Conservation (phyloP, 1,140 invertebrate species). For the Holotrichia oblita region DNA sequence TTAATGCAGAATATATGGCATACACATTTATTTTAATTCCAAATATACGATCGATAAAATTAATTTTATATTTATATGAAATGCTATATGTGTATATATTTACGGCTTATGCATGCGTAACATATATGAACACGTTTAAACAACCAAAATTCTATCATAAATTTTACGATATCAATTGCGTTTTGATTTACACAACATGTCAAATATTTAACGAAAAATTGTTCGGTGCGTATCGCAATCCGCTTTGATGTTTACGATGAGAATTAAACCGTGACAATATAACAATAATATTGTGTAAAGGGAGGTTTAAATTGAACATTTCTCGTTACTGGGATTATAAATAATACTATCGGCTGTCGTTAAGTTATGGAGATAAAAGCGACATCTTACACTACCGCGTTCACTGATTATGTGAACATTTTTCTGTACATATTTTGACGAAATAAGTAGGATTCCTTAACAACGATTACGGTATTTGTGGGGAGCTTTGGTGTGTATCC, state of each 20-base stretch:
- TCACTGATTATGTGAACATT: background rate
- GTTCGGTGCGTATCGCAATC: background rate
- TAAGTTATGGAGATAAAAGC: background rate
- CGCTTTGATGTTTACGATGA: background rate
- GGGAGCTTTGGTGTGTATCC: background rate
- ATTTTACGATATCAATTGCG: conserved; percentile 1
- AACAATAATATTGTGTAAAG: conserved; percentile 18
- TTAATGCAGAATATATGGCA: background rate
- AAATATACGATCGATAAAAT: conserved; percentile 4
- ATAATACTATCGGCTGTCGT: conserved; percentile 8
- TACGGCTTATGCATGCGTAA: background rate
- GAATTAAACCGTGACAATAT: conserved; percentile 13
- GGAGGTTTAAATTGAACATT: conserved; percentile 3
- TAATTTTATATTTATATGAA: conserved; percentile 14
- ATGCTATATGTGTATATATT: background rate
- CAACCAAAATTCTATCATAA: background rate
- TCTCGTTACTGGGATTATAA: conserved; percentile 12
- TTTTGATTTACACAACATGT: conserved; percentile 17
- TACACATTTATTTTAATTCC: background rate
- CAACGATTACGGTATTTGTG: background rate
- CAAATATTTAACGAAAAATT: conserved; percentile 21
- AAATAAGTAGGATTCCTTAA: background rate
- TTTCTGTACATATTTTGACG: conserved; percentile 12
- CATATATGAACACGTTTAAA: background rate
- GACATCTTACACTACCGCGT: background rate